Base-by-base conservation (phyloP, 2,113 vertebrate species). In the Dipodomys spectabilis region DNA sequence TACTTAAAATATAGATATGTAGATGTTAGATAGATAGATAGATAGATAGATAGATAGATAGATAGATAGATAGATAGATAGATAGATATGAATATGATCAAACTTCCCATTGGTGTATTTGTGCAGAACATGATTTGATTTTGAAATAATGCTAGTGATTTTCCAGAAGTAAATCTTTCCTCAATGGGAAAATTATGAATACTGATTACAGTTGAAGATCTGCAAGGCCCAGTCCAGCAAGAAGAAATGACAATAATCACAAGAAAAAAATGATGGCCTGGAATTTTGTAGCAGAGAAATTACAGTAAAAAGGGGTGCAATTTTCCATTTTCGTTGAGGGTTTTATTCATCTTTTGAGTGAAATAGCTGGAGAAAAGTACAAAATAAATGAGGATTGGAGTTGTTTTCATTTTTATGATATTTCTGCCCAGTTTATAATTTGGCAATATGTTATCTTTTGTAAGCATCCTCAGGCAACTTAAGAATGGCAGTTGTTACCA, bases 221-320 rank as follows among this genome's bases (percentile, higher is more conserved):
- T 71, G 28, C 18, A n/a, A 75, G 68, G 88, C 30, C 35, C 73
- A 20, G 60, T 90, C 39, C 28, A 82, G 64, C 23, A 49, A 60
- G 69, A 82, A 53, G 45, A 85, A 92, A 92, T 72, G 82, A 82
- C 82, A 92, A 62, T 67, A 88, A 92, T 86, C 69, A 77, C 16
- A 60, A 81, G 65, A 71, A 81, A 5, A 39, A 69, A 65, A 23
- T 44, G 73, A 92, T 64, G 86, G 19, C 83, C 62, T 35, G 74
- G 49, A 69, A 74, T 81, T 88, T 85, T 82, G 64, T 32, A 44
- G n/a, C 22, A 90, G 28, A 94, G 57, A 94, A 75, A 9, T 82
- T 81, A 4, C 16, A 25, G 74, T 79, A n/a, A 73, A 57, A 90
- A 90, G 49, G 75, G 71, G 44, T 62, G 19, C 27, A 74, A 53